These are phyloP conservation scores for Alosa alosa DNA, from an alignment of 2,113 vertebrate genomes.

Conservation along the genomic window DNA sequence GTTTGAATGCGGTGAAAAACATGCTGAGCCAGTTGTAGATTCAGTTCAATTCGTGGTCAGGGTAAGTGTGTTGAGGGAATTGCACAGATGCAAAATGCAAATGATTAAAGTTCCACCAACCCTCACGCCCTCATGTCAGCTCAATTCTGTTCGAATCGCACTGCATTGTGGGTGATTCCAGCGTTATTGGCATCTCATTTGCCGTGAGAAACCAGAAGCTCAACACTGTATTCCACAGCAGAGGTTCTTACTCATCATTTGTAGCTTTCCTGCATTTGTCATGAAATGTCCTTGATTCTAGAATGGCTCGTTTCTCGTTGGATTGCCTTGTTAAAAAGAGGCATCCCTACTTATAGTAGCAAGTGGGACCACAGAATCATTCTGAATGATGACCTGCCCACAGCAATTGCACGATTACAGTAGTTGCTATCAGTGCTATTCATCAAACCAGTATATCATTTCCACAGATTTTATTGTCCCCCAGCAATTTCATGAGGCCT, in stretches of 20 bases:
- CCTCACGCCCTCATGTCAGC: constrained; percentile 2
- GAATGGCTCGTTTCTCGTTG: neutral
- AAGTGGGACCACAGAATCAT: neutral
- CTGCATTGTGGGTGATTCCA: neutral
- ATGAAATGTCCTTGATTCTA: neutral
- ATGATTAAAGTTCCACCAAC: neutral
- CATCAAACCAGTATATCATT: neutral
- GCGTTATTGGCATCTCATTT: constrained; percentile 8
- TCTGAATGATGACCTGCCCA: neutral
- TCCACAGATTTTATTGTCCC: neutral
- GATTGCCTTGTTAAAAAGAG: neutral
- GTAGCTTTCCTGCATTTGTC: neutral
- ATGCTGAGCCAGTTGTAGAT: neutral
- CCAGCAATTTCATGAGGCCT: too few relatives aligned
- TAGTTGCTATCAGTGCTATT: neutral
- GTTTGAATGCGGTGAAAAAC: neutral
- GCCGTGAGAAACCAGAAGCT: neutral
- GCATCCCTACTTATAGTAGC: neutral
- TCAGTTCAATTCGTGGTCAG: neutral
- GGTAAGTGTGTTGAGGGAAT: neutral
- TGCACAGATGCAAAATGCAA: constrained; percentile 15
- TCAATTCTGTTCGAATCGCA: neutral
- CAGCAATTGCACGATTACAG: neutral
- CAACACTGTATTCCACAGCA: neutral
- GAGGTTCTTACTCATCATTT: neutral